Evolutionary conservation across 2,888 invertebrate species (phyloP).

Genomic region (Acleris emargana): DNA sequence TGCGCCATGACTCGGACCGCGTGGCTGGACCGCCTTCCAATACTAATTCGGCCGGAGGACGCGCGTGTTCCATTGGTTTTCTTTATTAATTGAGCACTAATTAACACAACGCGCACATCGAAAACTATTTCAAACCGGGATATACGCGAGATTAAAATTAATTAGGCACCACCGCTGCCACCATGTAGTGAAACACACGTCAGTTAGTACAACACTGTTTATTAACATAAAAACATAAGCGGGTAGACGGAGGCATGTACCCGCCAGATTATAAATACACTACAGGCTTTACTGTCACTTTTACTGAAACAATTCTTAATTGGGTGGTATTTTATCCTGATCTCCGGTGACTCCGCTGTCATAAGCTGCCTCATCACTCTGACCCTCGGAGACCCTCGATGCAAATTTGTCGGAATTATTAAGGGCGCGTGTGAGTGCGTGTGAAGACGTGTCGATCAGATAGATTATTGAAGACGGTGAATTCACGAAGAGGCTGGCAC

Average conservation of each 20-base stretch:
- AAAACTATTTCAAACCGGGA: neutral
- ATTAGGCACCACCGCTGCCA: slow-evolving; percentile 23
- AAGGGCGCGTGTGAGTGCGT: neutral
- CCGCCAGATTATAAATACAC: neutral
- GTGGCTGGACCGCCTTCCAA: slow-evolving; percentile 35
- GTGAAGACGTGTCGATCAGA: neutral
- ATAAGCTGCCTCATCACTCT: neutral
- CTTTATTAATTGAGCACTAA: neutral
- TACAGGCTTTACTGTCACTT: too few relatives aligned
- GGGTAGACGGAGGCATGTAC: neutral
- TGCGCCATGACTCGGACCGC: slow-evolving; percentile 36
- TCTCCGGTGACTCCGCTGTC: neutral
- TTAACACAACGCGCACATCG: neutral
- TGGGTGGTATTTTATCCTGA: too few relatives aligned
- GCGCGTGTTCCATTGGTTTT: slow-evolving; percentile 37
- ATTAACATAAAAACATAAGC: neutral
- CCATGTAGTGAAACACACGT: slow-evolving; percentile 32
- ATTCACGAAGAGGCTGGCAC: too few relatives aligned
- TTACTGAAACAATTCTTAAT: too few relatives aligned
- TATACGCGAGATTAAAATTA: neutral
- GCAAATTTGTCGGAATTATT: neutral
- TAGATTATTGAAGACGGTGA: neutral
- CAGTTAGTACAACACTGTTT: slow-evolving; percentile 4
- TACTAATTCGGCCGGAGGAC: slow-evolving; percentile 36
- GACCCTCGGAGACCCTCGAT: neutral